Evolutionary conservation across 2,113 vertebrate species (phyloP).

Genomic region (Fulmarus glacialis): DNA sequence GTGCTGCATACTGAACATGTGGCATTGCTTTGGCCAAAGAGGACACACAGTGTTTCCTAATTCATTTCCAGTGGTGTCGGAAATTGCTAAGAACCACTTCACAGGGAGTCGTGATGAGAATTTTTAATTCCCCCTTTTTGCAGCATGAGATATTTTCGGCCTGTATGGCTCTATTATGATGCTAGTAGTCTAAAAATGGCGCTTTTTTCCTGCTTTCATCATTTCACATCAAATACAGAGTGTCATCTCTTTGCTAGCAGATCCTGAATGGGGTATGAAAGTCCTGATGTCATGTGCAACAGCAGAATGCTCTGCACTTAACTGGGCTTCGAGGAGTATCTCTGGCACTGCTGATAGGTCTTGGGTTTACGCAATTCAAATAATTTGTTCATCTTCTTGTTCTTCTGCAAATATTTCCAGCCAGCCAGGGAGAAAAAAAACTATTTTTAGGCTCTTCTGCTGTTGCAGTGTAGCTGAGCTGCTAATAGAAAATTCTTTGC

Average conservation of each 20-base stretch:
- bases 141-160: neutral
- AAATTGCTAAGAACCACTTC: neutral
- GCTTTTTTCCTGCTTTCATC: neutral
- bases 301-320: neutral
- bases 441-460: neutral
- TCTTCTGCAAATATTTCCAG: neutral
- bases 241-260: neutral
- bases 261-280: neutral
- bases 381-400: neutral
- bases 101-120: neutral
- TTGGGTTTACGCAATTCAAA: neutral
- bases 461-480: neutral
- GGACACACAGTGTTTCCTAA: neutral
- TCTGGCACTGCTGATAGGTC: neutral
- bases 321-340: neutral
- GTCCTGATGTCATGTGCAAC: neutral
- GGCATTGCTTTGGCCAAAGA: neutral
- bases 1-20: neutral
- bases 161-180: neutral
- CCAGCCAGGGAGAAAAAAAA: neutral
- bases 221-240: neutral
- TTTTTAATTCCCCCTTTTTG: neutral
- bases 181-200: neutral
- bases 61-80: fast-evolving
- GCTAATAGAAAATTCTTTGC: neutral